phyloP scores from a whole-genome alignment of 2,888 invertebrate genomes.

The Drosophila rellima region DNA sequence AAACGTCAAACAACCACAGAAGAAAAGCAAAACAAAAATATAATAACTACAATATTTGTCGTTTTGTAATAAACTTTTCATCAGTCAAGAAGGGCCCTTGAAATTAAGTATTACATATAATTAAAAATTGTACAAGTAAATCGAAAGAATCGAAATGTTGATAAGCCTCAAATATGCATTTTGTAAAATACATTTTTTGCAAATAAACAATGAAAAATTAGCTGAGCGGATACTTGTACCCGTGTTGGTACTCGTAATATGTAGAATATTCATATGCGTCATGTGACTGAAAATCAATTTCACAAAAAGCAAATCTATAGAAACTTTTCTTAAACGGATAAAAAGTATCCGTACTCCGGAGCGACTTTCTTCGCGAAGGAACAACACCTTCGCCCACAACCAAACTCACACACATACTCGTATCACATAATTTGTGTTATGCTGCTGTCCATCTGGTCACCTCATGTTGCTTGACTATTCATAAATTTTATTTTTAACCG shows the following conservation, averaged over 20 bases:
- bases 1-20: constrained; percentile 31
- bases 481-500: constrained; percentile 48
- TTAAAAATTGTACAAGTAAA: constrained; percentile 34
- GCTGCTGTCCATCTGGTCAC: constrained; percentile 44
- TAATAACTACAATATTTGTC: constrained; percentile 23
- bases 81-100: constrained; percentile 37
- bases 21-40: constrained; percentile 16
- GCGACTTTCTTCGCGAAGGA: constrained; percentile 14
- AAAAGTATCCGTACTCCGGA: constrained; percentile 20
- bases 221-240: constrained; percentile 2
- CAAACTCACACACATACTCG: not conserved
- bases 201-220: not conserved
- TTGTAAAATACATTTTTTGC: constrained; percentile 24
- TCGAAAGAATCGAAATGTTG: constrained; percentile 38
- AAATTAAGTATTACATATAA: constrained; percentile 29
- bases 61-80: constrained; percentile 31
- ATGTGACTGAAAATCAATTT: constrained; percentile 57
- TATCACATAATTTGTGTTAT: not conserved
- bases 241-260: not conserved
- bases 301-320: constrained; percentile 34
- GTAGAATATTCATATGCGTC: constrained; percentile 45
- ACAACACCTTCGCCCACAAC: constrained; percentile 1
- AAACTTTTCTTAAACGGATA: constrained; percentile 21
- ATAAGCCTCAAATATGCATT: constrained; percentile 42
- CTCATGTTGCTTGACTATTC: constrained; percentile 44